Evolutionary conservation across 2,797 vertebrate species (phyloP).

Genomic region (Gymnothorax javanicus): DNA sequence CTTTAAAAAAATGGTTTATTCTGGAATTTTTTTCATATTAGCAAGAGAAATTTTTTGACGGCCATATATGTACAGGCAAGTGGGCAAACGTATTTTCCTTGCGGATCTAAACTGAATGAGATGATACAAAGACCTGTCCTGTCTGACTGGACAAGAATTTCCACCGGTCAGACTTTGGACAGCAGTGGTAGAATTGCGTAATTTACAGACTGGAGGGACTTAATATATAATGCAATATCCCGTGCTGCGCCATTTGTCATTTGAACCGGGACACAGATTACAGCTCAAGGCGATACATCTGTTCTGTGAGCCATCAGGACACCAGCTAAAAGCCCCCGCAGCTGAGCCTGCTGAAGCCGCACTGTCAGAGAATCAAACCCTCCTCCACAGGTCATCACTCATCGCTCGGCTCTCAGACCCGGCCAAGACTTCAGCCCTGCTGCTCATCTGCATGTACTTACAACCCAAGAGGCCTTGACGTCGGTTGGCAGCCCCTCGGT

Average conservation of each 20-base stretch:
- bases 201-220: slow-evolving; percentile 97
- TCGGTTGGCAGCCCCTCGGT: slow-evolving; percentile 77
- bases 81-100: neutral
- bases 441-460: slow-evolving; percentile 71
- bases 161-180: slow-evolving; percentile 69
- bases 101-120: slow-evolving; percentile 71
- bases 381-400: slow-evolving; percentile 82
- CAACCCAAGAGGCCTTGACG: slow-evolving; percentile 56
- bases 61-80: neutral
- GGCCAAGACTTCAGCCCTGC: slow-evolving; percentile 53
- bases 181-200: slow-evolving; percentile 83
- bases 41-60: neutral
- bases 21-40: neutral
- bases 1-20: too few species aligned
- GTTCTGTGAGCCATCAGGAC: slow-evolving; percentile 90
- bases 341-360: slow-evolving; percentile 81
- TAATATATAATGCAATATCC: slow-evolving; percentile 99
- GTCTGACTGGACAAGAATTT: slow-evolving; percentile 64
- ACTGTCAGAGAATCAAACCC: slow-evolving; percentile 78
- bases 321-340: slow-evolving; percentile 90
- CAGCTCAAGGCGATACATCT: slow-evolving; percentile 98
- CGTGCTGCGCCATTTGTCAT: slow-evolving; percentile 92
- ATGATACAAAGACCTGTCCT: slow-evolving; percentile 69
- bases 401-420: neutral
- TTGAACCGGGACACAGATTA: slow-evolving; percentile 91